A percentile compares a stretch with the other conserved stretches of the same genome.
These are phyloP conservation scores for Psophia crepitans DNA, from an alignment of 2,113 vertebrate species.

Conservation along the genomic window DNA sequence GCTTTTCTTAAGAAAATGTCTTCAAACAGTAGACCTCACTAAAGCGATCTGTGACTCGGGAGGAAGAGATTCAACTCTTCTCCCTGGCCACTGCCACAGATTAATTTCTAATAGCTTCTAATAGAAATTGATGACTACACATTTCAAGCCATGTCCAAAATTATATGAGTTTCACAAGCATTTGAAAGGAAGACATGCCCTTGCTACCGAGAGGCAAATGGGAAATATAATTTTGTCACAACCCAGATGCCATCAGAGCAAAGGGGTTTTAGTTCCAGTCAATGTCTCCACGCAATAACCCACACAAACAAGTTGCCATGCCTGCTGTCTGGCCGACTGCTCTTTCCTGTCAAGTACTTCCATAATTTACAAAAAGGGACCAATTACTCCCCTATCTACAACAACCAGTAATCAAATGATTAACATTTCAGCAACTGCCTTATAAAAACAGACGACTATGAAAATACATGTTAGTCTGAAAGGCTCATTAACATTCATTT, in stretches of 20 bases:
- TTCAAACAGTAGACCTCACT: not conserved
- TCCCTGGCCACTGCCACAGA: not conserved
- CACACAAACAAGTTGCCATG: not conserved
- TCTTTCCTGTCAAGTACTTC: not conserved
- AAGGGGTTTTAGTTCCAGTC: not conserved
- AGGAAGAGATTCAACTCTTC: not conserved
- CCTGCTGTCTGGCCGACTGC: not conserved
- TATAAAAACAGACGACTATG: not conserved
- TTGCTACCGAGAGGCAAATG: not conserved
- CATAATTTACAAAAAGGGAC: not conserved
- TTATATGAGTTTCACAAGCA: not conserved
- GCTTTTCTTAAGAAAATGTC: not conserved
- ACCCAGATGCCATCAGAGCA: not conserved
- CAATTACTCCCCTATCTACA: slow-evolving; percentile 24
- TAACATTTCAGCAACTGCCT: slow-evolving; percentile 34
- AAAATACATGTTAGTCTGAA: not conserved
- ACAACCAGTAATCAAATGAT: slow-evolving; percentile 31
- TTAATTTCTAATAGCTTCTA: not conserved
- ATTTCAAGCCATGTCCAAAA: not conserved
- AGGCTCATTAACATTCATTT: not conserved
- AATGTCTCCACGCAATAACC: not conserved
- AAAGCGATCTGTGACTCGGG: not conserved
- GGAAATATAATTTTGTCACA: not conserved
- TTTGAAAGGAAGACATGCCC: not conserved
- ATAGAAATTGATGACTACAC: not conserved